phyloP scores from a whole-genome alignment of 2,888 invertebrate genomes.

The Spilarctia lutea region DNA sequence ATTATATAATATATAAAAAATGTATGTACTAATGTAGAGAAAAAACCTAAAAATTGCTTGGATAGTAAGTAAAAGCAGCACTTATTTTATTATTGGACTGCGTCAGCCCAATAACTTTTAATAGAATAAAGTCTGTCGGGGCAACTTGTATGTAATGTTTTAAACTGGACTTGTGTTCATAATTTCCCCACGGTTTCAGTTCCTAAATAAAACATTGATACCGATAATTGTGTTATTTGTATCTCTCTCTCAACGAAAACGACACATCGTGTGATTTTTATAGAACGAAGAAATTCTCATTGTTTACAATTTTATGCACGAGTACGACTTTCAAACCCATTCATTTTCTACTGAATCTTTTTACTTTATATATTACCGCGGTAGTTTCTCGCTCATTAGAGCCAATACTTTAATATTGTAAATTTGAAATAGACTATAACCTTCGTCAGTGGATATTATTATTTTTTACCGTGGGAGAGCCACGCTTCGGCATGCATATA shows the following conservation, averaged over 20 bases:
- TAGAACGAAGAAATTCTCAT: neutral
- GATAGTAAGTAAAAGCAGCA: too few relatives aligned
- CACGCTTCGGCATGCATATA: too few relatives aligned
- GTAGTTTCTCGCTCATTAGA: neutral
- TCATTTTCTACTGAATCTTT: neutral
- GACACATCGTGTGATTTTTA: neutral
- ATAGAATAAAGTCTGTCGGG: too few relatives aligned
- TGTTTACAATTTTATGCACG: neutral
- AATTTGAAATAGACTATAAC: neutral
- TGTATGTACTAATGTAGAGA: too few relatives aligned
- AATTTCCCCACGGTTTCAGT: neutral
- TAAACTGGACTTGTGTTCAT: neutral
- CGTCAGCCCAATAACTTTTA: too few relatives aligned
- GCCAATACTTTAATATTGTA: neutral
- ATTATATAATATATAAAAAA: too few relatives aligned
- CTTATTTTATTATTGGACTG: too few relatives aligned
- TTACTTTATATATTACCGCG: neutral
- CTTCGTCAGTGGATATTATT: neutral
- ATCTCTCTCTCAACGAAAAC: neutral
- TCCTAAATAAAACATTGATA: neutral
- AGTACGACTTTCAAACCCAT: neutral
- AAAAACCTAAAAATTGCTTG: too few relatives aligned
- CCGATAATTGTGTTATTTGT: neutral
- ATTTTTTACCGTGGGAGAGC: too few relatives aligned
- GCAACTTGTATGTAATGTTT: neutral